Base-by-base conservation (phyloP, 2,888 invertebrate species). In the Lasioglossum leucozonium region DNA sequence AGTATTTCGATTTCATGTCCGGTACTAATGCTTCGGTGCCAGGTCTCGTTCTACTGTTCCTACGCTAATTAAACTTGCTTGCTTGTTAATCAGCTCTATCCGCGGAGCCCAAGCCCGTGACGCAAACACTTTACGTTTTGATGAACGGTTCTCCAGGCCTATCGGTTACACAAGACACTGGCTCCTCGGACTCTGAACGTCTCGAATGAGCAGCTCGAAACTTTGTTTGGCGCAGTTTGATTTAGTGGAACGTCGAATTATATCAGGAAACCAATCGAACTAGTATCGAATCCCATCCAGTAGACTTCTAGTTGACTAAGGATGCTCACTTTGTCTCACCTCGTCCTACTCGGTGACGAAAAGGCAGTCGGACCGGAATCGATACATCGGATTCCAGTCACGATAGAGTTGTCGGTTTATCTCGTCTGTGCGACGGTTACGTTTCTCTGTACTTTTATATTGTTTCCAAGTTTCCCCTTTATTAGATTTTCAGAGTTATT, bases 191-290 rank as follows among this genome's bases (percentile, higher is more conserved):
- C 62, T 16, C 16, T 16, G 6, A 16, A 30, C 62, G 87, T 86
- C 62, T 84, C 87, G 88, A 85, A 88, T 91, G 92, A 89, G 91
- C 89, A 89, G 89, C 85, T 86, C 74, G 84, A 83, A 92, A 91
- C 92, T 91, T 92, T 91, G 90, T 87, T 87, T 72, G 87, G 73
- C 87, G 88, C 84, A 88, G 91, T 91, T 92, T 91, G 91, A 92
- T 92, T 90, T 90, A 92, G 88, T 86, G 84, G 88, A 87, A 82
- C 82, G 79, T 84, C 90, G 85, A 79, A 79, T 77, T 89, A 69
- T 76, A 73, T 62, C 76, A 34, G 77, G 81, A 69, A 65, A 67
- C 55, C 72, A 88, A 89, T 90, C 79, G 90, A 88, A 81, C 77
- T 42, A 58, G 81, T 79, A 90, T 88, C 88, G 85, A 85, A 84